Evolutionary conservation across 2,888 invertebrate genomes (phyloP).

Genomic region (Sphaeridia pumilis): DNA sequence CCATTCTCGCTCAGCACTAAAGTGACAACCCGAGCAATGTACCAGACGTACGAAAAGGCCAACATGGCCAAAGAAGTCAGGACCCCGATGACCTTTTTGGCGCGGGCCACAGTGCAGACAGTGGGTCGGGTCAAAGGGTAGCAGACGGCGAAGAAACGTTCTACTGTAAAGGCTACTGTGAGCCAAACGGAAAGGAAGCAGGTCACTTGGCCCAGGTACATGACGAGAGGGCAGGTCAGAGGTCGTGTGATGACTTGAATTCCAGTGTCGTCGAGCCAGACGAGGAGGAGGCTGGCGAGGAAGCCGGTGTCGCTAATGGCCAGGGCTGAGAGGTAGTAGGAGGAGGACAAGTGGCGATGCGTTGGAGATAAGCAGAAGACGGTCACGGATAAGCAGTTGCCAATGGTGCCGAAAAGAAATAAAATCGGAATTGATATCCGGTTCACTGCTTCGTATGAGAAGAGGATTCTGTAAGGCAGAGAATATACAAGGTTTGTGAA

Average conservation of each 20-base stretch:
- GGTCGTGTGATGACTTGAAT: constrained; percentile 20
- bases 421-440: constrained; percentile 53
- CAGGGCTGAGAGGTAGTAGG: constrained; percentile 62
- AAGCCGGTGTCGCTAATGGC: constrained; percentile 67
- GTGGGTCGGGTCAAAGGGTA: constrained; percentile 54
- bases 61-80: constrained; percentile 40
- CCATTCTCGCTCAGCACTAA: too few relatives aligned
- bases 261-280: constrained; percentile 48
- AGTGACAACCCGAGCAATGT: constrained; percentile 25
- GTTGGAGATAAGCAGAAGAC: constrained; percentile 59
- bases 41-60: constrained; percentile 30
- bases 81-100: constrained; percentile 50
- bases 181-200: constrained; percentile 73
- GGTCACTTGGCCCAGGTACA: constrained; percentile 60
- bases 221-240: constrained; percentile 58
- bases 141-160: constrained; percentile 68
- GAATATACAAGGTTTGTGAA: too few relatives aligned
- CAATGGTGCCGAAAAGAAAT: constrained; percentile 56
- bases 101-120: constrained; percentile 60
- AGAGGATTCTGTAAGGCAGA: constrained; percentile 11
- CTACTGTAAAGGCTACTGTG: constrained; percentile 72
- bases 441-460: constrained; percentile 14
- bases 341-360: constrained; percentile 60
- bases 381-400: constrained; percentile 59
- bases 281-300: constrained; percentile 52